phyloP scores from a whole-genome alignment of 64 coral and sea anemone genomes.

The Pocillopora damicornis region DNA sequence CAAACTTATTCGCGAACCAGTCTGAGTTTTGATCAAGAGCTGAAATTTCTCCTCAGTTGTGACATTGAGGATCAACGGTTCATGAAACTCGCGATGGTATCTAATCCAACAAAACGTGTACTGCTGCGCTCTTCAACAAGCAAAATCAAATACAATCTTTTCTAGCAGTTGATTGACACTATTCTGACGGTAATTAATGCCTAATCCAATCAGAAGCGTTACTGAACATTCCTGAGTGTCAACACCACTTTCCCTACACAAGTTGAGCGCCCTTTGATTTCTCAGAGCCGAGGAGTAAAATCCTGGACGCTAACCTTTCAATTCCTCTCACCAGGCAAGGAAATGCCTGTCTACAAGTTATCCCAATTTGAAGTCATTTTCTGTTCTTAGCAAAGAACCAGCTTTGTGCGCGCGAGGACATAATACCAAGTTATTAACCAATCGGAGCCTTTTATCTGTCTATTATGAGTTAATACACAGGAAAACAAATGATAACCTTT shows the following conservation, averaged over 20 bases:
- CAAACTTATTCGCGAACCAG: not conserved
- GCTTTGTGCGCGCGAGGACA: not conserved
- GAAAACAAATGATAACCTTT: constrained; percentile 37
- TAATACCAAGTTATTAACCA: constrained; percentile 13
- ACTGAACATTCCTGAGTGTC: constrained; percentile 81
- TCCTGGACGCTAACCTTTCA: not conserved
- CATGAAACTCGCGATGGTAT: constrained; percentile 51
- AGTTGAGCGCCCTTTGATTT: constrained; percentile 31
- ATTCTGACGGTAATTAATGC: constrained; percentile 81
- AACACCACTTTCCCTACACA: constrained; percentile 60
- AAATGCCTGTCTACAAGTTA: constrained; percentile 33
- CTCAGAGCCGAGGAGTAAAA: not conserved
- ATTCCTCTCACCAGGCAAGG: constrained; percentile 9
- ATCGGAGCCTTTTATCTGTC: not conserved
- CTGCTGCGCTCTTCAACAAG: constrained; percentile 64
- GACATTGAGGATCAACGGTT: constrained; percentile 82
- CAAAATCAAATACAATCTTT: constrained; percentile 97
- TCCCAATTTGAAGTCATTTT: constrained; percentile 15
- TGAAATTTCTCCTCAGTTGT: constrained; percentile 32
- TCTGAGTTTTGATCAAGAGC: not conserved
- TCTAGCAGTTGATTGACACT: constrained; percentile 84
- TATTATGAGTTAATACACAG: constrained; percentile 23
- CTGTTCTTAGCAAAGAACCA: not conserved
- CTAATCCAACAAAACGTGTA: constrained; percentile 61
- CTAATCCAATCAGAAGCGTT: constrained; percentile 86